phyloP scores from a whole-genome alignment of 2,113 vertebrate genomes.

The chimpanzee (Pan troglodytes) region NHGRI_mPanTro3-v2.1_pri NC_086015.1:153274501-153275000 shows the following conservation, averaged over 20 bases:
- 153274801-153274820: neutral
- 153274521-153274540: neutral
- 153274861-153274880: neutral
- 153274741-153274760: neutral
- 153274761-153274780: too few relatives aligned
- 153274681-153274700: neutral
- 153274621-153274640: neutral
- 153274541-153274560: neutral
- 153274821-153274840: neutral
- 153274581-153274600: neutral
- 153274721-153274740: neutral
- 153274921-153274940: neutral
- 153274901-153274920: neutral
- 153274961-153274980: neutral
- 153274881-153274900: neutral
- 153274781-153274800: neutral
- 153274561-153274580: neutral
- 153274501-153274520: accelerated
- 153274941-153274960: neutral
- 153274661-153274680: neutral
- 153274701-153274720: neutral
- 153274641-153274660: too few relatives aligned
- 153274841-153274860: neutral
- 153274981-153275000: neutral
- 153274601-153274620: neutral